Base-by-base conservation (phyloP, 2,888 invertebrate genomes). In the Rhyacophila evoluta region DNA sequence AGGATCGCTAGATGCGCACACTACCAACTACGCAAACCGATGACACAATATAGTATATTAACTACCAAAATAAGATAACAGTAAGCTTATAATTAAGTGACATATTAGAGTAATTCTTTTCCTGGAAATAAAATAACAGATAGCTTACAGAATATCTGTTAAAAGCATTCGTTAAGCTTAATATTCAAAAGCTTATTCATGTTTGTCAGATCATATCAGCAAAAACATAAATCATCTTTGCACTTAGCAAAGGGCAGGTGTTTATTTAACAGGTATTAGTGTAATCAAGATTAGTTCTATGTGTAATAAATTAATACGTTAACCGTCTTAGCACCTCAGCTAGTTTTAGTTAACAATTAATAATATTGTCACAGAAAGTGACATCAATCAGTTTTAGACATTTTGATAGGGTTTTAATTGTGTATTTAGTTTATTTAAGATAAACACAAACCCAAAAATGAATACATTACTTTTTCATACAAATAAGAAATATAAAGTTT, bases 221-320 rank as follows among this genome's bases (percentile, higher is more conserved):
- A n/a, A 33, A 29, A 55, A 19, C 69, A 69, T 69, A 29, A 69
- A 69, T 69, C 69, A 69, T 69, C 28, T n/a, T 33, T 33, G 28
- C 69, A 6, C 25, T 28, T 29, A 69, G 6, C 33, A 69, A 12
- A 11, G 29, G 28, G 28, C 69, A 69, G 33, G 69, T 28, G 69
- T 55, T 55, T 55, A 19, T 25, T 55, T 55, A 19, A 55, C 55
- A 55, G 55, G 55, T 55, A 55, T 12, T 4, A 25, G 10, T 19
- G 55, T 55, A 55, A 55, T 55, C 55, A 55, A 12, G 55, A 10
- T 55, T 25, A 19, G 10, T 55, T 19, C 19, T 55, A 10, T 10
- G 25, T 19, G 55, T 8, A 10, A 55, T 55, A 15, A 55, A 55
- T 55, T 55, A 55, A 25, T 55, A 10, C 10, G 15, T 1, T 10